These are phyloP conservation scores for Chrysemys picta DNA, from an alignment of 2,113 vertebrate species.

Conservation along the genomic window DNA sequence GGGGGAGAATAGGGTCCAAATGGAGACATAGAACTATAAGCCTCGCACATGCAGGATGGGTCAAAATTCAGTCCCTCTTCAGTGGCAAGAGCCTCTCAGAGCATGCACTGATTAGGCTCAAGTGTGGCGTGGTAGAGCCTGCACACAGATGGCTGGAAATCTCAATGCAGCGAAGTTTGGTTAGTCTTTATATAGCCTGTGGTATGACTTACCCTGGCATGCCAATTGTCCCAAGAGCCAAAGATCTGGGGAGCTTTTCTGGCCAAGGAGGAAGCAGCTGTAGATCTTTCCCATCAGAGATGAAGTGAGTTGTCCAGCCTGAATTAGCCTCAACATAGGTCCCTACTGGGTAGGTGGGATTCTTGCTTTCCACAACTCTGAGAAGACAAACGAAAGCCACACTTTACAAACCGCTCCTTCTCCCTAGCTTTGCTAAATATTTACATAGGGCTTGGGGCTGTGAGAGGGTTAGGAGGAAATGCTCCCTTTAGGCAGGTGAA, in stretches of 20 bases:
- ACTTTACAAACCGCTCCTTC: background rate
- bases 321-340: constrained; percentile 62
- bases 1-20: background rate
- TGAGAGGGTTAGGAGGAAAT: background rate
- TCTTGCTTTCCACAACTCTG: constrained; percentile 88
- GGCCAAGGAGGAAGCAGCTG: constrained; percentile 82
- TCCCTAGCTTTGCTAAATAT: background rate
- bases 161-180: background rate
- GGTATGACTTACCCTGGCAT: constrained; percentile 87
- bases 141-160: background rate
- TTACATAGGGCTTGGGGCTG: background rate
- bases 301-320: constrained; percentile 87
- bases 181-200: background rate
- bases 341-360: constrained; percentile 80
- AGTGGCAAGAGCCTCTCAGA: background rate
- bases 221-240: constrained; percentile 86
- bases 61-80: background rate
- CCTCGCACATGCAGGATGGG: background rate
- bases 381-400: constrained; percentile 12
- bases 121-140: fast-evolving
- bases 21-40: background rate
- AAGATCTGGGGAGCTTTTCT: constrained; percentile 80
- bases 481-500: background rate
- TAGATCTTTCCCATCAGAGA: constrained; percentile 81
- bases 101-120: fast-evolving